Percentiles rank a stretch among this genome's conserved stretches.
Evolutionary conservation across 2,797 vertebrate genomes (phyloP).

Genomic region (Periophthalmus magnuspinnatus): DNA sequence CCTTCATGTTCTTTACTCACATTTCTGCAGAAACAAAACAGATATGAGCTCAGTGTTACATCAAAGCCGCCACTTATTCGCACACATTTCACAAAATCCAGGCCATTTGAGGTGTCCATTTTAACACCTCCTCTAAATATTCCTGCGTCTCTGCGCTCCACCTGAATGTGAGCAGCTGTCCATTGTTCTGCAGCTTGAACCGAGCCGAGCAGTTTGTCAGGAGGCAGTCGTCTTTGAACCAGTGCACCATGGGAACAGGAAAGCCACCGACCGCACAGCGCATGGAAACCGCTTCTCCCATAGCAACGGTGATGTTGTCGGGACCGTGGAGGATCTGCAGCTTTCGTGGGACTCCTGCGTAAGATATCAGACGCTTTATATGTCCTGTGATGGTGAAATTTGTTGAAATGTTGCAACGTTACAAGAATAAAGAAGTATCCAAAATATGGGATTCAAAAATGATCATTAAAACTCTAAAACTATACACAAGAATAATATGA

Average conservation of each 20-base stretch:
- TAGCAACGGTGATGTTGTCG: slow-evolving; percentile 72
- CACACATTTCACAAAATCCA: background rate
- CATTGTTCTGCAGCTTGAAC: slow-evolving; percentile 70
- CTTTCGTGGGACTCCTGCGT: slow-evolving; percentile 54
- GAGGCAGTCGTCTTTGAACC: slow-evolving; percentile 78
- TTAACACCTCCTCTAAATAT: slow-evolving; percentile 29
- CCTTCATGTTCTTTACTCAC: slow-evolving; percentile 74
- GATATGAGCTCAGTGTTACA: background rate
- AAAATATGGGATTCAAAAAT: background rate
- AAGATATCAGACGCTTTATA: background rate
- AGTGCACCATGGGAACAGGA: slow-evolving; percentile 76
- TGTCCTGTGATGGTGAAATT: background rate
- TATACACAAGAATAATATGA: background rate
- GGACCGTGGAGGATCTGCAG: slow-evolving; percentile 73
- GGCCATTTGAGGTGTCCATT: background rate
- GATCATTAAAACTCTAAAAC: too few relatives aligned
- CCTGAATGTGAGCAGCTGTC: slow-evolving; percentile 80
- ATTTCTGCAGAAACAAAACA: slow-evolving; percentile 59
- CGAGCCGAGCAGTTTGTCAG: slow-evolving; percentile 62
- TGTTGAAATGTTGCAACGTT: background rate
- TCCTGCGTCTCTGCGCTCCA: slow-evolving; percentile 39
- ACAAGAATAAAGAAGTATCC: background rate
- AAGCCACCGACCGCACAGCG: slow-evolving; percentile 71
- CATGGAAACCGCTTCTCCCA: slow-evolving; percentile 69
- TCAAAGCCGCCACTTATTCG: background rate